These are phyloP conservation scores for Eubucco bourcierii DNA, from an alignment of 2,113 vertebrate species.

Conservation along the genomic window DNA sequence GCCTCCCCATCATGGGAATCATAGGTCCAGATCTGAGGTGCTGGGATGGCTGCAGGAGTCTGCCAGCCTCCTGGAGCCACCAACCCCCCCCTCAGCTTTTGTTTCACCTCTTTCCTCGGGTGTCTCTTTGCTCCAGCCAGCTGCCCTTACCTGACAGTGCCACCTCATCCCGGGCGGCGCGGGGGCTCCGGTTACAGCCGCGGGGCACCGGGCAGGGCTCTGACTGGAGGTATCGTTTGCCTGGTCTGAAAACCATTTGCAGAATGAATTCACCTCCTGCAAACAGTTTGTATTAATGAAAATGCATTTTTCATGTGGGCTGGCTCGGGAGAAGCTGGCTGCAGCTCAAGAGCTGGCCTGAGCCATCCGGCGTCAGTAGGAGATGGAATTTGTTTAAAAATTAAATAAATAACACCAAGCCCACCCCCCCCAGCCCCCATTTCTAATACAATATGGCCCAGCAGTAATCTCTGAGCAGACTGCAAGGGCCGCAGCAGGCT, in stretches of 20 bases:
- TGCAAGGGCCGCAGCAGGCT: slow-evolving; percentile 36
- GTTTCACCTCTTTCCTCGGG: neutral
- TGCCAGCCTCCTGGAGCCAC: fast-evolving
- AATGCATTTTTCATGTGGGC: slow-evolving; percentile 63
- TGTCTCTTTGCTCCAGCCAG: neutral
- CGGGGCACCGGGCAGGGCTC: neutral
- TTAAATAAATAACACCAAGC: slow-evolving; percentile 67
- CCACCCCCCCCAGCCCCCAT: slow-evolving; percentile 11
- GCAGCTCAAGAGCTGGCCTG: slow-evolving; percentile 65
- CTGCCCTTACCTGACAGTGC: slow-evolving; percentile 13
- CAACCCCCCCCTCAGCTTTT: neutral
- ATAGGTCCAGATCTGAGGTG: fast-evolving
- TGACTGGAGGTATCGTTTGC: slow-evolving; percentile 56
- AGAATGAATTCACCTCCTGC: slow-evolving; percentile 78
- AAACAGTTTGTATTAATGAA: slow-evolving; percentile 78
- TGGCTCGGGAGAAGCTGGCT: slow-evolving; percentile 43
- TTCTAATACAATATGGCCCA: slow-evolving; percentile 62
- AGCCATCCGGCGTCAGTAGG: slow-evolving; percentile 67
- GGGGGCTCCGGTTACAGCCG: neutral
- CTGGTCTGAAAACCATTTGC: slow-evolving; percentile 68
- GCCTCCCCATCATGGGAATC: too few relatives aligned
- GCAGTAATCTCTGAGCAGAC: slow-evolving; percentile 39
- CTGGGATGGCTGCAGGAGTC: neutral
- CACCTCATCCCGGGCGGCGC: neutral
- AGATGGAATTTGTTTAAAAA: slow-evolving; percentile 66